Conservation (phyloP, 2,888 invertebrate species). For the Bombyx huttoni region DNA sequence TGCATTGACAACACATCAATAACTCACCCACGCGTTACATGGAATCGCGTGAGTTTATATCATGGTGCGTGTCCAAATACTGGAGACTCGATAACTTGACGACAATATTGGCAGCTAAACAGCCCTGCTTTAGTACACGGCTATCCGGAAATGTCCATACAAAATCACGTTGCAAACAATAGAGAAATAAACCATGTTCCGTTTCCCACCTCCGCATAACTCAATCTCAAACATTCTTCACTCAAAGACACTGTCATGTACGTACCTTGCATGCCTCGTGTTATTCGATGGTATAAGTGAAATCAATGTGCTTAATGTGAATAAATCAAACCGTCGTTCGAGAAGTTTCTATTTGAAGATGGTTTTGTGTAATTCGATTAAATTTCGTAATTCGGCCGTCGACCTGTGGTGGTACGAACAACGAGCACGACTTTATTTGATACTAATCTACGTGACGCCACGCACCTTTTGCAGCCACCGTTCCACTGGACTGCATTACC, state of each 20-base stretch:
- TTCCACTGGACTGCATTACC: conserved; percentile 45
- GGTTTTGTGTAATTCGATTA: conserved; percentile 48
- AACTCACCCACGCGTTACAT: conserved; percentile 31
- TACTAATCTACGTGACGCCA: conserved; percentile 54
- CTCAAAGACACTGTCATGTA: conserved; percentile 20
- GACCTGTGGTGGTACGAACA: conserved; percentile 32
- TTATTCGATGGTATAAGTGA: too few relatives aligned
- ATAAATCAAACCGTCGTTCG: background rate
- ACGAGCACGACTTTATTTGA: conserved; percentile 38
- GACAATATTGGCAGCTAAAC: conserved; percentile 22
- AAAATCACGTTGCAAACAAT: conserved; percentile 47
- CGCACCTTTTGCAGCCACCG: conserved; percentile 43
- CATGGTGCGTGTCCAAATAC: conserved; percentile 23
- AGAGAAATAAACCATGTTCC: conserved; percentile 53
- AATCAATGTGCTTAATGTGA: too few relatives aligned
- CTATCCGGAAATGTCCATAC: conserved; percentile 24
- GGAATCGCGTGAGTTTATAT: conserved; percentile 30
- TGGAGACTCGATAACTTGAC: conserved; percentile 40
- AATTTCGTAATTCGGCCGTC: conserved; percentile 44
- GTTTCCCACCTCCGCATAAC: conserved; percentile 41
- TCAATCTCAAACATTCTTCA: conserved; percentile 26
- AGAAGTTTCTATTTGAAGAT: conserved; percentile 31
- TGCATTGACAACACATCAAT: conserved; percentile 13
- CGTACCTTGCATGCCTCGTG: conserved; percentile 11
- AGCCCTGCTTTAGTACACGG: conserved; percentile 20